Evolutionary conservation across 2,888 invertebrate genomes (phyloP), one percentile per base, ranked within the genome.

Genomic region (Dione vanillae): DNA sequence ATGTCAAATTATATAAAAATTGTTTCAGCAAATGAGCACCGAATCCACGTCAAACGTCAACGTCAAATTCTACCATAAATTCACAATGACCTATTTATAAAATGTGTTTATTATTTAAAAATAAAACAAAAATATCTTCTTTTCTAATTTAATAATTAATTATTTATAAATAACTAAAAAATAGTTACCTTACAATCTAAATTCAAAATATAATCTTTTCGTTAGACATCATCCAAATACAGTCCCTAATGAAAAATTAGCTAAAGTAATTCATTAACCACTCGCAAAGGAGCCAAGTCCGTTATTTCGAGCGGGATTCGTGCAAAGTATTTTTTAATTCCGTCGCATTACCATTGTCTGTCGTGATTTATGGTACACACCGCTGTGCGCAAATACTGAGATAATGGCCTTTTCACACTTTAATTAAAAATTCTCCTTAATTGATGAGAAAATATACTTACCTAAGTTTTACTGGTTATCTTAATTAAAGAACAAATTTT

Each of bases 221-320:
- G 59, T 35, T 58, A 71, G 43, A 59, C 52, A 40, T 51, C 41
- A 49, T 19, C 79, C 65, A 67, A 87, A 77, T 88, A 27, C 87
- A 79, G 73, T 76, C 83, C 85, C 74, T 58, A 71, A 78, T 79
- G 83, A 83, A 86, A 91, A 92, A 92, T 91, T 91, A 90, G 88
- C 88, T 85, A 87, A 90, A 85, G 90, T 91, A 91, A 92, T 92
- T 92, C 89, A 92, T 92, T 92, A 91, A 92, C 90, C 87, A 83
- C 83, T 79, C 83, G 81, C 89, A 82, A 90, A 92, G 92, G 90
- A 90, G 87, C 82, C 85, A 88, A 91, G 91, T 88, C 91, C 85
- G 86, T 89, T 88, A 90, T 89, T 90, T 90, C 88, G 84, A 83
- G 85, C 81, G 83, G 83, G 85, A 85, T 83, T 79, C 76, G 71